Conservation (phyloP, 2,113 vertebrate species). For the Cyprinodon variegatus region DNA sequence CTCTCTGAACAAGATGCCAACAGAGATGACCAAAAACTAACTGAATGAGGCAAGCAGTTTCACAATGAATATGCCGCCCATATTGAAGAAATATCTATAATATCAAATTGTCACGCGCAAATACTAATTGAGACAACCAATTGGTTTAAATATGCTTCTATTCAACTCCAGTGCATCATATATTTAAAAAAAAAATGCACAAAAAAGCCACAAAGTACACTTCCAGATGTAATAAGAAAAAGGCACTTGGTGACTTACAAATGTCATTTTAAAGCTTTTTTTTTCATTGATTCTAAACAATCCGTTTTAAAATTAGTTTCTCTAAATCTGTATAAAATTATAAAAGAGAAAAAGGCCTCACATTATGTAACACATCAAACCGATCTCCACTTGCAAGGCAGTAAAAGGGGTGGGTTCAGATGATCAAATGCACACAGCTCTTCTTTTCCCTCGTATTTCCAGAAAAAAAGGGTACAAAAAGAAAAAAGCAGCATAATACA, state of each 20-base stretch:
- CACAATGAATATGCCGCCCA: conserved; percentile 8
- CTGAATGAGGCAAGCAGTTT: conserved; percentile 7
- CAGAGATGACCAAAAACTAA: conserved; percentile 23
- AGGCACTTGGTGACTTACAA: conserved; percentile 1
- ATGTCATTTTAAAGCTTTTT: background rate
- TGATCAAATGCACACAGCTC: conserved; percentile 58
- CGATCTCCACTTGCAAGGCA: conserved; percentile 67
- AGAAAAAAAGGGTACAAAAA: conserved; percentile 18
- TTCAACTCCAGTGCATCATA: background rate
- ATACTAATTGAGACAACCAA: conserved; percentile 11
- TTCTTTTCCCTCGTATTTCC: conserved; percentile 36
- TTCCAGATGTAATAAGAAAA: conserved; percentile 11
- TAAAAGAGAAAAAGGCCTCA: conserved; percentile 46
- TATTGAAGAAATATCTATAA: conserved; percentile 2
- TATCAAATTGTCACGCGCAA: background rate
- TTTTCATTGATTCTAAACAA: background rate
- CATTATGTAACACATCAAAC: conserved; percentile 73
- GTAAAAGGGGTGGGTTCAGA: conserved; percentile 68
- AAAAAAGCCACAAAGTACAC: conserved; percentile 25
- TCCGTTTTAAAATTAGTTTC: conserved; percentile 5
- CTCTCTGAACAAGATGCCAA: conserved; percentile 18
- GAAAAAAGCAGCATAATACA: conserved; percentile 18
- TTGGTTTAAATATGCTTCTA: conserved; percentile 19
- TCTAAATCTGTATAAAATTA: conserved; percentile 33
- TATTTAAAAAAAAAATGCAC: conserved; percentile 13